Conservation (phyloP, 2,888 invertebrate genomes). For the Endomychus coccineus region DNA sequence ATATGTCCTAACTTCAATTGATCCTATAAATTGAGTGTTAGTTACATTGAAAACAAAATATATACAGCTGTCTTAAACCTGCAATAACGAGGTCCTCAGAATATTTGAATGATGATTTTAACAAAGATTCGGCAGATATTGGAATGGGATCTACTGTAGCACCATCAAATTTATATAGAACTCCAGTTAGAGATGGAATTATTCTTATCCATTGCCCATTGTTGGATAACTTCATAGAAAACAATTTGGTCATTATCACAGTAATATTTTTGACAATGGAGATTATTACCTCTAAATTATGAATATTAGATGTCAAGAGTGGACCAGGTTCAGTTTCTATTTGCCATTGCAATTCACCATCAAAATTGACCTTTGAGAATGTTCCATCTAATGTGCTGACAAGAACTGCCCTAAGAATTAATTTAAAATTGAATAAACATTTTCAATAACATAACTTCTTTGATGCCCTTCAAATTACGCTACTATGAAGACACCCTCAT, state of each 20-base stretch:
- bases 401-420: constrained; percentile 59
- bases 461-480: too few species aligned
- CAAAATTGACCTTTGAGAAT: constrained; percentile 71
- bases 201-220: constrained; percentile 81
- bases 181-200: constrained; percentile 89
- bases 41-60: constrained; percentile 7
- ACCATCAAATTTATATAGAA: constrained; percentile 86
- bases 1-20: constrained; percentile 78
- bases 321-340: constrained; percentile 67
- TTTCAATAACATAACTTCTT: constrained; percentile 1
- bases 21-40: constrained; percentile 51
- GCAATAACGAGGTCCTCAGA: constrained; percentile 79
- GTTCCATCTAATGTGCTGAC: constrained; percentile 89
- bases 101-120: constrained; percentile 81
- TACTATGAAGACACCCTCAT: too few species aligned
- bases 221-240: constrained; percentile 59
- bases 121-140: constrained; percentile 75
- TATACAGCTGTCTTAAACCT: too few species aligned
- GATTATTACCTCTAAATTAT: constrained; percentile 66
- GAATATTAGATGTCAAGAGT: constrained; percentile 82
- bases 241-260: too few species aligned
- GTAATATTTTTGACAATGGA: constrained; percentile 4
- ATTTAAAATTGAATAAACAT: constrained; percentile 1
- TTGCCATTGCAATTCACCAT: constrained; percentile 69
- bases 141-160: constrained; percentile 81